A percentile compares a stretch with the other conserved stretches of the same genome.
Evolutionary conservation across 2,797 vertebrate species (phyloP).

Genomic region (Lutra lutra): DNA sequence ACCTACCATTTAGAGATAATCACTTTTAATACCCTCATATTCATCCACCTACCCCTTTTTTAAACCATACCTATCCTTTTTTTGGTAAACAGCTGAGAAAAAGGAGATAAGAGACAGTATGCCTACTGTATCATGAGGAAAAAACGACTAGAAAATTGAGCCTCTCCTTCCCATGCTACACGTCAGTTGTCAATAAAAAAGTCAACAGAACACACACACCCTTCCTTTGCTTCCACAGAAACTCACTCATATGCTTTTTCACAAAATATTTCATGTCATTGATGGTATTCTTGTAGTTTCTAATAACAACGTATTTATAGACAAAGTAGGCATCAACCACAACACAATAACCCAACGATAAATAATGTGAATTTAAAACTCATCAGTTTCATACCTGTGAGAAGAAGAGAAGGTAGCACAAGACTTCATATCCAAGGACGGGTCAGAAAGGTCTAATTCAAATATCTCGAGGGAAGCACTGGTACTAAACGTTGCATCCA

Average conservation of each 20-base stretch:
- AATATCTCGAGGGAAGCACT: conserved; percentile 97
- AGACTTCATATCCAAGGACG: conserved; percentile 95
- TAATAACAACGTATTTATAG: neutral
- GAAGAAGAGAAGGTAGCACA: conserved; percentile 93
- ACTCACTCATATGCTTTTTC: neutral
- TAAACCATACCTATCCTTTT: neutral
- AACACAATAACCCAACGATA: neutral
- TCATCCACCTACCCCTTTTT: neutral
- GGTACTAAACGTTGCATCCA: conserved; percentile 98
- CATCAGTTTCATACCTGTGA: conserved; percentile 89
- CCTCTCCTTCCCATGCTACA: neutral
- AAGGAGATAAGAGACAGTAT: neutral
- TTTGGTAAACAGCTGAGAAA: neutral
- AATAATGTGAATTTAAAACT: neutral
- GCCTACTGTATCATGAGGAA: neutral
- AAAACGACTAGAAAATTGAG: neutral
- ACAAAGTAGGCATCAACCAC: neutral
- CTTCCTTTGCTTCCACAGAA: conserved; percentile 20
- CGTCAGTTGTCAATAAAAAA: neutral
- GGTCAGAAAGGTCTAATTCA: conserved; percentile 94
- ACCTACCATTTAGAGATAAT: neutral
- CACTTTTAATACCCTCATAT: neutral
- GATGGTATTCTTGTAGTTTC: neutral
- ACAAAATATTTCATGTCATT: conserved; percentile 14
- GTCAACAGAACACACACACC: neutral